Conservation (phyloP, 2,797 vertebrate genomes). For the Limosa lapponica region DNA sequence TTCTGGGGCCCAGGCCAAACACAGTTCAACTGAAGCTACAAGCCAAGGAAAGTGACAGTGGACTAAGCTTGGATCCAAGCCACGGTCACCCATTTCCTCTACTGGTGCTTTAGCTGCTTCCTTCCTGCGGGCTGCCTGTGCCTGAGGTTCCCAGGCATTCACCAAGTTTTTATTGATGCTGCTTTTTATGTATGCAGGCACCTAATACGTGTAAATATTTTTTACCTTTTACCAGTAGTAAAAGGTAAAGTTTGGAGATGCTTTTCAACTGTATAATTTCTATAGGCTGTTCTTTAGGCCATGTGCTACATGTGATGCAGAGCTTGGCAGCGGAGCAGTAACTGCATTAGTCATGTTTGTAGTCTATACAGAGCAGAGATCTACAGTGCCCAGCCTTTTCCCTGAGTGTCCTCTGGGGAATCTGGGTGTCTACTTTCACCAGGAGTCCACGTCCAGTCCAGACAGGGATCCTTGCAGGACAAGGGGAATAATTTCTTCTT, state of each 20-base stretch:
- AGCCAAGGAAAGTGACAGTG: background rate
- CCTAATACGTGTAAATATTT: background rate
- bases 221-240: background rate
- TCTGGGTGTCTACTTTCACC: background rate
- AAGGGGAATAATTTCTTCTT: background rate
- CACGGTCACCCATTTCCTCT: background rate
- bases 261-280: background rate
- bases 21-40: background rate
- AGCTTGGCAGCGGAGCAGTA: background rate
- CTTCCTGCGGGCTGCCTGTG: background rate
- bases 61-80: background rate
- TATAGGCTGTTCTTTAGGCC: background rate
- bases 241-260: background rate
- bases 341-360: background rate
- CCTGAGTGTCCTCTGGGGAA: background rate
- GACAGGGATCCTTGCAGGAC: background rate
- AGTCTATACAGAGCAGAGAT: background rate
- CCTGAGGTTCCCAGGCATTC: background rate
- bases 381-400: background rate
- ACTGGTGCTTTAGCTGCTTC: background rate
- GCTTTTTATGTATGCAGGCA: rapidly evolving
- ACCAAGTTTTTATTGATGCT: background rate
- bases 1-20: background rate
- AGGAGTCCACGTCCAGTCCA: background rate
- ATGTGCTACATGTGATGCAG: background rate